Evolutionary conservation across 2,797 vertebrate species (phyloP), one percentile per base, ranked within the genome.

Genomic region (Macroramphosus scolopax): DNA sequence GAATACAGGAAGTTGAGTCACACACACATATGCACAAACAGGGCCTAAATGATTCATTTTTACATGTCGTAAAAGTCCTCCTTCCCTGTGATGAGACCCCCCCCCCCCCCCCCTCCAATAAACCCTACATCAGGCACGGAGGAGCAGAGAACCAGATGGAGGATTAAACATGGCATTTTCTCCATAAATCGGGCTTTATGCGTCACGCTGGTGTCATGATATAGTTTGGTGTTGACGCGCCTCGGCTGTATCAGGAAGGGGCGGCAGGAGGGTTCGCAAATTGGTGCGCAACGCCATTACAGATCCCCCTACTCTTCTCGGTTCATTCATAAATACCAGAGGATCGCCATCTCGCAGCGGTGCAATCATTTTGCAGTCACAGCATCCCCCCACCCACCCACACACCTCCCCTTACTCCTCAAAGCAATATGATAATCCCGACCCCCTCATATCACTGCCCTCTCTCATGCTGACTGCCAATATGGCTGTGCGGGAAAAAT

Each of bases 321-420:
- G 72, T 88, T 88, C 88, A 89, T 90, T 90, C 88, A 90, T 89
- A 89, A 90, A 90, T 86, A 86, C 71, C 86, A 48, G 73, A 83
- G 81, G 78, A 85, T 83, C 82, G 81, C 75, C 80, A 87, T 87
- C 77, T 83, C 81, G 41, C 77, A 68, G 72, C 51, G 58, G 72
- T 80, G 81, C 78, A 62, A 77, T 81, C 71, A 66, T 83, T 80
- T 79, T 66, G 42, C 75, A 66, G 75, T 74, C 68, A 66, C 61
- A 61, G 64, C 55, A 32, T 16, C 7, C 24, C 1, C 12, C 6
- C 6, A 5, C 22, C 12, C 1, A 30, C 37, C 0, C 35, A 46
- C 17, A 33, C 61, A 4, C 58, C 53, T 48, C 46, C 38, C 63
- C 40, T 35, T 47, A 78, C 73, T 72, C 73, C 25, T 72, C 71